Evolutionary conservation across 2,797 vertebrate genomes (phyloP).

Genomic region (Neomorphus geoffroyi): DNA sequence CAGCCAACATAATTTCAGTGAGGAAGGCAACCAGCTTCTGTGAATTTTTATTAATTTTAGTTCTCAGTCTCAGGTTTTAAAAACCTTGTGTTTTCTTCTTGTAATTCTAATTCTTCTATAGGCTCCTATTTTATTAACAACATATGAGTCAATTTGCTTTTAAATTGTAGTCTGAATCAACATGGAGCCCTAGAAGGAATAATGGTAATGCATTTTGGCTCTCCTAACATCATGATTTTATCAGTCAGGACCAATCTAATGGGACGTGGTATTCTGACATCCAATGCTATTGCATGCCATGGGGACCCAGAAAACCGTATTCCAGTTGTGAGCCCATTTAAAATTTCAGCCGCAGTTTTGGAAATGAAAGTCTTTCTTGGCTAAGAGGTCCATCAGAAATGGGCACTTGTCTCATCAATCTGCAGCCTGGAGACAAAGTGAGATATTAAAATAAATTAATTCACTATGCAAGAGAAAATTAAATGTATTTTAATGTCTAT

Average conservation of each 20-base stretch:
- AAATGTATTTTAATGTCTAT: neutral
- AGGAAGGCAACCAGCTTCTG: neutral
- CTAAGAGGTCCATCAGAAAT: neutral
- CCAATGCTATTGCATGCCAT: neutral
- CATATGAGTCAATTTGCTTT: neutral
- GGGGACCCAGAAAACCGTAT: neutral
- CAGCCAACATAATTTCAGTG: neutral
- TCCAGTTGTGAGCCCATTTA: neutral
- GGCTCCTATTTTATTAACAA: neutral
- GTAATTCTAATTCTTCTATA: neutral
- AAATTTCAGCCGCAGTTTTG: conserved; percentile 2
- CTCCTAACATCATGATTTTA: neutral
- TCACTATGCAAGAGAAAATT: conserved; percentile 25
- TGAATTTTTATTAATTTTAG: neutral
- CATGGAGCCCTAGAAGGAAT: neutral
- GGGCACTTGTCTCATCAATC: neutral
- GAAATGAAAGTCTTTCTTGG: neutral
- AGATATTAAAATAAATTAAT: conserved; percentile 30
- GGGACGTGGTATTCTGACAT: neutral
- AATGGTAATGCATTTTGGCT: neutral
- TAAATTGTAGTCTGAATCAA: neutral
- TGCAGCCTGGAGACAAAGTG: neutral
- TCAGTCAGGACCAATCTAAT: conserved; percentile 10
- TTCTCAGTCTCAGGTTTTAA: neutral
- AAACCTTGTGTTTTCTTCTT: neutral